phyloP scores from a whole-genome alignment of 2,113 vertebrate species.

The Neotoma lepida region DNA sequence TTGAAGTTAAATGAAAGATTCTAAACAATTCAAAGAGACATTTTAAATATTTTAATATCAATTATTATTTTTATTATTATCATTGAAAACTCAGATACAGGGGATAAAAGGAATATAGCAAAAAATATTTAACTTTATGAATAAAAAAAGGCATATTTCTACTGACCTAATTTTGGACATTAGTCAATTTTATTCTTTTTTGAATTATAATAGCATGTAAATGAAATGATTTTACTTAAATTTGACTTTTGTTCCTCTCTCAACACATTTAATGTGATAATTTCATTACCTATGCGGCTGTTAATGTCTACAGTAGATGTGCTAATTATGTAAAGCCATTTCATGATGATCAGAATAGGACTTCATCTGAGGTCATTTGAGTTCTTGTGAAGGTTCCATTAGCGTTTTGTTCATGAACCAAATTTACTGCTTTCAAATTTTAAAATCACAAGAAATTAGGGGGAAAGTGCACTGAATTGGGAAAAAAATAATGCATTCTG shows the following conservation, averaged over 20 bases:
- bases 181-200: slow-evolving; percentile 64
- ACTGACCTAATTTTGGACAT: slow-evolving; percentile 33
- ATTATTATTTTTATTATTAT: slow-evolving; percentile 45
- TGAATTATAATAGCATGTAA: slow-evolving; percentile 60
- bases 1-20: slow-evolving; percentile 26
- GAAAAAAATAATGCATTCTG: not conserved
- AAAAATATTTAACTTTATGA: slow-evolving; percentile 47
- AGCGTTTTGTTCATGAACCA: slow-evolving; percentile 41
- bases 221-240: slow-evolving; percentile 60
- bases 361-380: not conserved
- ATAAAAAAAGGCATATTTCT: slow-evolving; percentile 36
- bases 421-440: slow-evolving; percentile 58
- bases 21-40: slow-evolving; percentile 37
- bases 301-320: slow-evolving; percentile 23
- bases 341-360: not conserved
- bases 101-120: not conserved
- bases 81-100: slow-evolving; percentile 45
- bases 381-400: slow-evolving; percentile 32
- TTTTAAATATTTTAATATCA: slow-evolving; percentile 48
- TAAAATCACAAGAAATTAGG: slow-evolving; percentile 50
- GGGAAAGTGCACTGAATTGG: not conserved
- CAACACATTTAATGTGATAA: slow-evolving; percentile 49
- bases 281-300: not conserved
- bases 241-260: slow-evolving; percentile 38
- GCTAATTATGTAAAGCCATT: slow-evolving; percentile 31